Base-by-base conservation (phyloP, 1,140 invertebrate genomes). In the Dendroctonus valens region DNA sequence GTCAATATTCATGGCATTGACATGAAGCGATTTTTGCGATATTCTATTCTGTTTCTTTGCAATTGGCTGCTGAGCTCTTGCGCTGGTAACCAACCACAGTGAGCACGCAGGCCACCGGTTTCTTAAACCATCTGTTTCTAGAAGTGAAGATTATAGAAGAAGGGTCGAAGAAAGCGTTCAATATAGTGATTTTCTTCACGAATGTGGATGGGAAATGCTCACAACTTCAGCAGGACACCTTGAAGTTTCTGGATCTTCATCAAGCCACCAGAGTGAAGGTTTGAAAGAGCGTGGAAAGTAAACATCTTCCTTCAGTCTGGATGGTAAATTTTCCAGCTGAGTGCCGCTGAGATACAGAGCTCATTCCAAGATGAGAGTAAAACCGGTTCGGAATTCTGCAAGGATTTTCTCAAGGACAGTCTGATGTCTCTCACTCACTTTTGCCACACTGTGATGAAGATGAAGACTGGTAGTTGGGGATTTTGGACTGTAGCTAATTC, bases 121-220 rank as follows among this genome's bases (percentile, higher is more conserved):
- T 26, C 26, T 26, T 26, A 26, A 26, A 26, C 1, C 26, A 3
- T 26, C 1, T 26, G 26, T 26, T 26, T 26, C 26, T 26, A 26
- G 26, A 26, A 3, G 26, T 26, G 3, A 26, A 26, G 3, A 26
- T 26, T 26, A 3, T 26, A 26, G 26, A 26, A 26, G 26, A 26
- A 1, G 26, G 26, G 3, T 3, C 26, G 26, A 26, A 26, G 26
- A 26, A 26, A 26, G 26, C 26, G 52, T 55, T 72, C 5, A 72
- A 69, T 57, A 65, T 72, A 6, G 66, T 74, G 5, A 14, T 74
- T 40, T 72, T 74, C 58, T 72, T 72, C 15, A 57, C 71, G 4
- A 54, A 72, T 39, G 64, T 63, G 40, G 48, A 49, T 48, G 37
- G 40, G 14, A 41, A 65, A 11, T 64, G 55, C 8, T 6, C 8